A percentile compares a stretch with the other conserved stretches of the same genome.
phyloP scores from a whole-genome alignment of 53 echinoderm and acorn worm genomes.

The Patiria pectinifera region DNA sequence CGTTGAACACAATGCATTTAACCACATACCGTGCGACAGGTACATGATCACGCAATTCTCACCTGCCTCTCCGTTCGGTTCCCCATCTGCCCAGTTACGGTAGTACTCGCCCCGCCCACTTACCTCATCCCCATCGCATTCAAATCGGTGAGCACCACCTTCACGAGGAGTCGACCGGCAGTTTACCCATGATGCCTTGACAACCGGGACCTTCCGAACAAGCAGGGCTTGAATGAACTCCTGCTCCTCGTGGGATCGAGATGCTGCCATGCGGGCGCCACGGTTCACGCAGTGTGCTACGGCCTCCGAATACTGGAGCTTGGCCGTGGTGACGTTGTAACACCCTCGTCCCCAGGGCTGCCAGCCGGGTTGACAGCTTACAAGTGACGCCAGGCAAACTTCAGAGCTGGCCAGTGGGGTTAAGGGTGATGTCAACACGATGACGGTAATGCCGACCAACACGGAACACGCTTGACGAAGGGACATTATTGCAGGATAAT shows the following conservation, averaged over 20 bases:
- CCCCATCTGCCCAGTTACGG: neutral
- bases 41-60: conserved; percentile 14
- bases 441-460: no score
- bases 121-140: neutral
- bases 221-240: neutral
- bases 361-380: conserved; percentile 1
- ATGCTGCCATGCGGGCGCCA: neutral
- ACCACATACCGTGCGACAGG: neutral
- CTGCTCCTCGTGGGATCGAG: conserved; percentile 2
- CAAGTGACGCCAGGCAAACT: neutral
- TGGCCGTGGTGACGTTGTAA: neutral
- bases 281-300: neutral
- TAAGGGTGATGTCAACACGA: neutral
- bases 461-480: no score
- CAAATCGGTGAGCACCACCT: neutral
- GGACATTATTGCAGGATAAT: no score
- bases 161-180: neutral
- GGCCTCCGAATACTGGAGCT: neutral
- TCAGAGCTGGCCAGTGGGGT: neutral
- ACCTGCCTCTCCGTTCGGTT: neutral
- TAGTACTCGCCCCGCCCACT: neutral
- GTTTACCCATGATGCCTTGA: conserved; percentile 8
- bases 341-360: conserved; percentile 10
- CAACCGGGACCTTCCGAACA: no score
- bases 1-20: neutral